phyloP scores from a whole-genome alignment of 2,888 invertebrate species.

The Rhagium mordax region DNA sequence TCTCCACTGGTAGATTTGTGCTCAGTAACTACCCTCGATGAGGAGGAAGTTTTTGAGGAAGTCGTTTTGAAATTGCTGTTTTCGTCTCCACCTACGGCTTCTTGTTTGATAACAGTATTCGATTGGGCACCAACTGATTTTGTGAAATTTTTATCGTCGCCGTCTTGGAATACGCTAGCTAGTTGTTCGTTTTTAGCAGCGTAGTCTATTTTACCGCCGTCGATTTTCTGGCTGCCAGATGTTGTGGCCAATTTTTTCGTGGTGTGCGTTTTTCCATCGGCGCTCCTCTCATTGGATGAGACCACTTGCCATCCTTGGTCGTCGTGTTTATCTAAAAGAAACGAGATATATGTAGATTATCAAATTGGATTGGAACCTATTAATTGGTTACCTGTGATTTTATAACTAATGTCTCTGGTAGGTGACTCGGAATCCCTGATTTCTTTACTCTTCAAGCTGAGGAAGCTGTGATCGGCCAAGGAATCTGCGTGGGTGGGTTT shows the following conservation, averaged over 20 bases:
- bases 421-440: slow-evolving; percentile 85
- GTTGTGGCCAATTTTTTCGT: slow-evolving; percentile 77
- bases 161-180: slow-evolving; percentile 72
- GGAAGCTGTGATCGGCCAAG: slow-evolving; percentile 83
- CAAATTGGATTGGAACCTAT: background rate
- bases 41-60: slow-evolving; percentile 63
- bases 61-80: slow-evolving; percentile 67
- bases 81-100: slow-evolving; percentile 72
- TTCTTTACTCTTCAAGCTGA: slow-evolving; percentile 85
- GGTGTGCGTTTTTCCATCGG: slow-evolving; percentile 78
- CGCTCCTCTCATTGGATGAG: slow-evolving; percentile 75
- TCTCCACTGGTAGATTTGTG: slow-evolving; percentile 51
- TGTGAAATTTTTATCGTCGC: slow-evolving; percentile 73
- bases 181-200: slow-evolving; percentile 77
- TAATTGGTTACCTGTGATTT: slow-evolving; percentile 56
- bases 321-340: slow-evolving; percentile 69
- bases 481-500: slow-evolving; percentile 76
- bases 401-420: slow-evolving; percentile 73
- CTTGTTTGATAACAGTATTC: slow-evolving; percentile 71
- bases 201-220: slow-evolving; percentile 78
- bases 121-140: slow-evolving; percentile 71
- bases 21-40: slow-evolving; percentile 63
- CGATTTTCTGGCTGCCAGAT: slow-evolving; percentile 75
- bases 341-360: background rate
- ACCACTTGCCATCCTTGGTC: slow-evolving; percentile 78